Evolutionary conservation across 2,888 invertebrate species (phyloP).

Genomic region (Noctua janthe): DNA sequence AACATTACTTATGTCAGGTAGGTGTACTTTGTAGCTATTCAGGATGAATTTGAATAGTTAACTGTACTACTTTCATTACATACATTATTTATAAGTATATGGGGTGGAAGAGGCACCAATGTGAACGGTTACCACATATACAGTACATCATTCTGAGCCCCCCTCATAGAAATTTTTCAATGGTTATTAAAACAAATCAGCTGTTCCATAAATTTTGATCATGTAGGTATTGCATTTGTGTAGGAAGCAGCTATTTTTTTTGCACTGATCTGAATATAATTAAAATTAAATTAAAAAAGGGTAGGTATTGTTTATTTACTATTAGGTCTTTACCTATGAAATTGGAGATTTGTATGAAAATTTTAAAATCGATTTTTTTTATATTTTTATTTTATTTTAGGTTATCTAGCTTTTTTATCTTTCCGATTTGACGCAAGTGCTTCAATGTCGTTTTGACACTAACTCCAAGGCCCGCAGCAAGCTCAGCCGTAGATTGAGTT

Average conservation of each 20-base stretch:
- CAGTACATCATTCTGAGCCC: background rate
- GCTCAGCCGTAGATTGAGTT: too few species aligned
- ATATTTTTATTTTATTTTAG: too few species aligned
- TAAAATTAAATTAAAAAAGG: too few species aligned
- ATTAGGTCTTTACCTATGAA: background rate
- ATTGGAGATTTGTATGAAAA: too few species aligned
- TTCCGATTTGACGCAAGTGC: too few species aligned
- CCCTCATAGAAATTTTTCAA: background rate
- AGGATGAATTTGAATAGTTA: background rate
- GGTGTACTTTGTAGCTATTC: background rate
- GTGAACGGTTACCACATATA: background rate
- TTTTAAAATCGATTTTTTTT: too few species aligned
- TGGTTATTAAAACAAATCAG: background rate
- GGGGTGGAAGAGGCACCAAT: background rate
- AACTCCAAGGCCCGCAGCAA: too few species aligned
- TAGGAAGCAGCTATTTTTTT: too few species aligned
- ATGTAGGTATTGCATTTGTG: too few species aligned
- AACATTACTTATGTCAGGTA: conserved; percentile 13
- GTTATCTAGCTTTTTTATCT: too few species aligned
- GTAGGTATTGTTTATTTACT: background rate
- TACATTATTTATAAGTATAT: background rate
- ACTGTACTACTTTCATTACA: background rate
- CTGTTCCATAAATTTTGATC: background rate
- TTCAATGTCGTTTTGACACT: too few species aligned
- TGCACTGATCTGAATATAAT: too few species aligned